Percentiles rank a stretch among this genome's conserved stretches.
Conservation (phyloP, 2,797 vertebrate species). For the Alauda arvensis region DNA sequence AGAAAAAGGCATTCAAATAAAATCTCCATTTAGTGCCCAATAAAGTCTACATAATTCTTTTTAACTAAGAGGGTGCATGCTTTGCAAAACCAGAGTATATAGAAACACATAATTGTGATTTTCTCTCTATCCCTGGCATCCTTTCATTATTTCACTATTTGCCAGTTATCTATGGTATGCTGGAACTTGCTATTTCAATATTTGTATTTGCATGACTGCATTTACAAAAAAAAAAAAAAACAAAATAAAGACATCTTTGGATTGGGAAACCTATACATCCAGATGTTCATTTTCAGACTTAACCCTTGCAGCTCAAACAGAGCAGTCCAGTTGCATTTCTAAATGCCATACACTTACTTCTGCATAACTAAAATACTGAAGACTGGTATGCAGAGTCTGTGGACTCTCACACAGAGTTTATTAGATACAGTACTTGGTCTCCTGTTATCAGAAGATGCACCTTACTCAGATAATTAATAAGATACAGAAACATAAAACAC, state of each 20-base stretch:
- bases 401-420: neutral
- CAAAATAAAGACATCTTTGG: neutral
- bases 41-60: neutral
- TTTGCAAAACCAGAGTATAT: neutral
- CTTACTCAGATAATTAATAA: slow-evolving; percentile 70
- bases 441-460: slow-evolving; percentile 37
- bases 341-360: neutral
- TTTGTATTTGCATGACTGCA: neutral
- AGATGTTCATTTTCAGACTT: neutral
- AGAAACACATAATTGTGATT: neutral
- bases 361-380: neutral
- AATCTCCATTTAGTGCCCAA: neutral
- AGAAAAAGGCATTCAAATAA: neutral
- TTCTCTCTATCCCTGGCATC: slow-evolving; percentile 12
- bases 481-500: slow-evolving; percentile 65
- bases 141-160: slow-evolving; percentile 14
- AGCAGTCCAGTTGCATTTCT: neutral
- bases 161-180: neutral
- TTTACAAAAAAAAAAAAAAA: neutral
- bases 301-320: slow-evolving; percentile 25
- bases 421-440: neutral
- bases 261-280: neutral
- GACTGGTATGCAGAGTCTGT: neutral
- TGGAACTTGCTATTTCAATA: neutral
- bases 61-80: neutral